Evolutionary conservation across 2,888 invertebrate genomes (phyloP), one percentile per base, ranked within the genome.

Genomic region (Xestia ashworthii): DNA sequence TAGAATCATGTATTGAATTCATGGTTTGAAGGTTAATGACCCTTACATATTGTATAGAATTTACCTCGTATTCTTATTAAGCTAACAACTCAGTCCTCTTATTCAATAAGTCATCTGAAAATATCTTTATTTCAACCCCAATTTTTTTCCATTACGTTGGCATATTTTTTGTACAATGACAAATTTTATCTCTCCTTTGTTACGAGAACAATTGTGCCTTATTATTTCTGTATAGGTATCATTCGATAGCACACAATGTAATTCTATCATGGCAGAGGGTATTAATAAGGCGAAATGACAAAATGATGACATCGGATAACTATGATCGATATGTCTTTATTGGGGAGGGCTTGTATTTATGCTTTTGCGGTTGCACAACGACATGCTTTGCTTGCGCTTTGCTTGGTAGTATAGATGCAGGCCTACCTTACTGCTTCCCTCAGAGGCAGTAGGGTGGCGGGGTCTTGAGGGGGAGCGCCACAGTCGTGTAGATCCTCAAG

Each of bases 151-250:
- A 11, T 44, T 76, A 80, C 68, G 67, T 76, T 60, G 69, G 65
- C 77, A 82, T 62, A 78, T 74, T 76, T 80, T 48, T 65, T 73
- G 50, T 71, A 81, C 76, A 79, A 80, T 76, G 73, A 83, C 55
- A 78, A 77, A 74, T 62, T 38, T 38, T 77, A 76, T 84, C 48
- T 67, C 69, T 70, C 72, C 67, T 85, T 86, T 85, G 80, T 87
- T 82, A 66, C 9, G 84, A 85, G 90, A 89, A 89, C 92, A 91
- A 92, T 91, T 87, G 87, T 89, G 87, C 88, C 88, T 88, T 60
- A 91, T 90, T 91, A 91, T 88, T 86, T 84, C 86, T 83, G 88
- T 89, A 89, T 85, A n/a, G 38, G 12, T 25, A 87, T 86, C 84
- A 87, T 83, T 60, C 14, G 22, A 60, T 65, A 69, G 53, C 50